Percentiles rank a stretch among this genome's conserved stretches.
These are phyloP conservation scores for Acyrthosiphon pisum DNA, from an alignment of 1,140 invertebrate genomes.

Conservation along the genomic window DNA sequence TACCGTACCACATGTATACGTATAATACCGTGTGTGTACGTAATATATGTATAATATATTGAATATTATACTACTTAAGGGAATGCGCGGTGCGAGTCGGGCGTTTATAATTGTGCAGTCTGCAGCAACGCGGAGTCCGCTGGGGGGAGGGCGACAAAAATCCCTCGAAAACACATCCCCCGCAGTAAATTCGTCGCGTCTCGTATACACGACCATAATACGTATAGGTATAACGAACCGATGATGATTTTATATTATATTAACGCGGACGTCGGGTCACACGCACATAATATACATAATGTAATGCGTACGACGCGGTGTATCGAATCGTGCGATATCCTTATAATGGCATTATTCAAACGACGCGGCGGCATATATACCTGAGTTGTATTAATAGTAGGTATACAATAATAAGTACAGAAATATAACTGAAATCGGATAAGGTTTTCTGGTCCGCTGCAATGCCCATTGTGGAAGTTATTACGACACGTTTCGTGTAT, in stretches of 20 bases:
- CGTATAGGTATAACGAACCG: background rate
- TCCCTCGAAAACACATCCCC: constrained; percentile 4
- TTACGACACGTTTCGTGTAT: background rate
- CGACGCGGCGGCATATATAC: background rate
- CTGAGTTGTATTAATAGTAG: too few species aligned
- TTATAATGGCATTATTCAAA: constrained; percentile 2
- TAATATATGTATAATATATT: background rate
- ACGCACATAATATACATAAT: background rate
- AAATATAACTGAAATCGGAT: background rate
- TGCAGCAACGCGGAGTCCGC: background rate
- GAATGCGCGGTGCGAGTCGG: background rate
- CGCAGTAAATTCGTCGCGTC: background rate
- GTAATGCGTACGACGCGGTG: background rate
- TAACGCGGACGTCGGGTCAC: background rate
- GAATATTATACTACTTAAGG: background rate
- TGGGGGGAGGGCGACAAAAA: background rate
- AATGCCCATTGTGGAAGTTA: background rate
- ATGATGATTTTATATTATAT: background rate
- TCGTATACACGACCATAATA: background rate
- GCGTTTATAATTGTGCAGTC: background rate
- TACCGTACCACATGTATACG: background rate
- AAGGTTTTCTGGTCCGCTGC: background rate
- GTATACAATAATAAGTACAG: background rate
- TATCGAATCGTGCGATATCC: constrained; percentile 2
- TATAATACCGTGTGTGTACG: background rate